Evolutionary conservation across 2,888 invertebrate genomes (phyloP), one percentile per base, ranked within the genome.

Genomic region (Rhagium mordax): DNA sequence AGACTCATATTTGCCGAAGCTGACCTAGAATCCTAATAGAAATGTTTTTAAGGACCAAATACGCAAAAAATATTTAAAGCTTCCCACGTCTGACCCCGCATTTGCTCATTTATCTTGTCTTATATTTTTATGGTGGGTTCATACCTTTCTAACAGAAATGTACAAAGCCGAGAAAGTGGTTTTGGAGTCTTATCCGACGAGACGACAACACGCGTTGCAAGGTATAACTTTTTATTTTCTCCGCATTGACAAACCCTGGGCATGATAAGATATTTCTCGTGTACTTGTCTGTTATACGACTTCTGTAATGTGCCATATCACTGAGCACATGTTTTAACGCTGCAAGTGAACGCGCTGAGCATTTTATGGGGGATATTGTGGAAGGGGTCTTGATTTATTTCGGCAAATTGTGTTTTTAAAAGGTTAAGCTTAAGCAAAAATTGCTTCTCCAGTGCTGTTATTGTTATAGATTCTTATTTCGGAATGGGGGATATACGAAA

Each of bases 261-360:
- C n/a, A 41, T 4, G 41, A n/a, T 41, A 41, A 41, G 41, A 41
- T 41, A 41, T 41, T 41, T 55, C n/a, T 24, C 55, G n/a, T 55
- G 55, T 55, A 55, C n/a, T n/a, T 5, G 27, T n/a, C 55, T 55
- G 4, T 55, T 24, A 55, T 55, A 24, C 27, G 1, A 27, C 27
- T 24, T 2, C n/a, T 13, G 6, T 13, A 24, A 55, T 6, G 55
- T 24, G 55, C 27, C 6, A 55, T 24, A 55, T 24, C 24, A 15
- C 55, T 55, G 13, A 24, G 21, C 20, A 55, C n/a, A 27, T 27
- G 55, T 55, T 55, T 55, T 10, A 55, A 55, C n/a, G 51, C 18
- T 51, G 8, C 13, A 51, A 51, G 18, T 15, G 6, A 33, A 10
- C 41, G 4, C 41, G 13, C 41, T 41, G 41, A n/a, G n/a, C 4